phyloP scores from a whole-genome alignment of 1,140 invertebrate genomes.

The Hyles vespertilio region DNA sequence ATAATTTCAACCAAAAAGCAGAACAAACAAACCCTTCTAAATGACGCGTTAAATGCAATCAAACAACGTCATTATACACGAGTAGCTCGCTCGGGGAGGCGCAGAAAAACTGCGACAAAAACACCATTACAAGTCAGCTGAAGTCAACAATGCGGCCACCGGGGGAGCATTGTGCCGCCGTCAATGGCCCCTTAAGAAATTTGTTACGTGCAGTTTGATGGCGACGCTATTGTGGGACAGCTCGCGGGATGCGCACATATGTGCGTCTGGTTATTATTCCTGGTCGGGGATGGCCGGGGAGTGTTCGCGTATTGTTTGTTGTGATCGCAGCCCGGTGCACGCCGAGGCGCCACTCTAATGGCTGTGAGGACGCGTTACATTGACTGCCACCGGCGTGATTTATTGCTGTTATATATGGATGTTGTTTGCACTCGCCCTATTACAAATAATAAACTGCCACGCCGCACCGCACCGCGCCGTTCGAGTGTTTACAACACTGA shows the following conservation, averaged over 20 bases:
- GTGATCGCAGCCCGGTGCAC: too few relatives aligned
- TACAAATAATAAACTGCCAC: too few relatives aligned
- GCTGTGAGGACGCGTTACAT: too few relatives aligned
- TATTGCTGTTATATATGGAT: too few relatives aligned
- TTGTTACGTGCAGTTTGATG: constrained; percentile 61
- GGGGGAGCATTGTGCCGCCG: constrained; percentile 39
- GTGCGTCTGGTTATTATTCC: constrained; percentile 32
- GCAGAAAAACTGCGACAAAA: constrained; percentile 51
- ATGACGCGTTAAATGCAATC: constrained; percentile 61
- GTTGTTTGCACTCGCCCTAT: too few relatives aligned
- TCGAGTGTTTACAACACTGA: too few relatives aligned
- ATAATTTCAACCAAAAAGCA: constrained; percentile 51
- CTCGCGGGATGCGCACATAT: constrained; percentile 14
- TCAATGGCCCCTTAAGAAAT: constrained; percentile 65
- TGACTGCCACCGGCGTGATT: too few relatives aligned
- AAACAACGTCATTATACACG: constrained; percentile 55
- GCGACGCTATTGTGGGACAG: not conserved
- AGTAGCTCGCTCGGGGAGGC: constrained; percentile 39
- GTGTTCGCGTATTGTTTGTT: too few relatives aligned
- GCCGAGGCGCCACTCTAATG: too few relatives aligned
- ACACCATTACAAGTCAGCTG: constrained; percentile 47
- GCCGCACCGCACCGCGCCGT: too few relatives aligned
- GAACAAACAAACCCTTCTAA: constrained; percentile 55
- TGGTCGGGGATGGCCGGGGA: too few relatives aligned
- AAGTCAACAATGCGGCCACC: constrained; percentile 49